Base-by-base conservation (phyloP, 2,113 vertebrate genomes). In the Casuarius casuarius region DNA sequence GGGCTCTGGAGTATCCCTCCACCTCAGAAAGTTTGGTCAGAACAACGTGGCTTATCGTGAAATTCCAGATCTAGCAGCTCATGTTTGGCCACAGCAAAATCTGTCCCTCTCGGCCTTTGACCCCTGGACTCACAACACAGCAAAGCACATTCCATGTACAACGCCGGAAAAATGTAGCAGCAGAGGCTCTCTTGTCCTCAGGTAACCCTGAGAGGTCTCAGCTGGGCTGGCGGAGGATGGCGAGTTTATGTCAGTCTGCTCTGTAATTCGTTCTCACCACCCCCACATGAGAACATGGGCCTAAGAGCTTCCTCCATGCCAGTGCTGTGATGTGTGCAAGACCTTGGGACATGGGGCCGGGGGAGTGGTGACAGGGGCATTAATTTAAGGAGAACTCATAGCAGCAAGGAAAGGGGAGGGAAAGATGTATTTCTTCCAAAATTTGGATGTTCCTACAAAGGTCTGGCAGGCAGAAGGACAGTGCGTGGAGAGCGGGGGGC, bases 81-180 rank as follows among this genome's bases (percentile, higher is more conserved):
- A 3, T 0, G 1, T 46, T 62, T 48, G 88, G 79, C 82, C 15
- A 1, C 9, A 7, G 73, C 33, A 65, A 75, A 76, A 54, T 48
- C 63, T 49, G 33, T 52, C 79, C 89, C 70, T 29, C 52, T 35
- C 0, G 63, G 0, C 71, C 4, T 29, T 25, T 76, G 86, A 54
- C 66, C 79, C 16, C 68, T 40, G 68, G 67, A 22, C 2, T 2
- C 21, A 59, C 67, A 52, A 29, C 10, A 6, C 70, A 15, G 66
- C 13, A 2, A 77, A 70, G 83, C 88, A 33, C 12, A 2, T 31
- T 28, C 38, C 76, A 28, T 5, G 1, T 38, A 51, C 52, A 7
- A 42, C 0, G 1, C 49, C 2, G 2, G 71, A 31, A 72, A 44
- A 12, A 29, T 7, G 0, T 19, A 0, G 2, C 1, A 9, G 58